phyloP scores from a whole-genome alignment of 2,113 vertebrate species.

The Reinhardtius hippoglossoides region DNA sequence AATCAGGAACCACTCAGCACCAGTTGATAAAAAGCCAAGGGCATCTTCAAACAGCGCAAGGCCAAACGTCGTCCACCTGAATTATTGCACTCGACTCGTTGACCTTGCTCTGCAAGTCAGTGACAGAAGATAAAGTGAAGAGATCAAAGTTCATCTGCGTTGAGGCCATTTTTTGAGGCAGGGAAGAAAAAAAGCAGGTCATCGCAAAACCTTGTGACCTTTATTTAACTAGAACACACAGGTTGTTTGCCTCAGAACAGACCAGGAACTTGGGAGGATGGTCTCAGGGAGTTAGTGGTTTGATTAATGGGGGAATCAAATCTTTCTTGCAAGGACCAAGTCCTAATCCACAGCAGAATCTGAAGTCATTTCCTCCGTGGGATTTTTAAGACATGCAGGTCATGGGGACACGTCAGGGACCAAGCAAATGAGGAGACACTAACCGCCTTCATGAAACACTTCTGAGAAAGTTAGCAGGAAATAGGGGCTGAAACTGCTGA shows the following conservation, averaged over 20 bases:
- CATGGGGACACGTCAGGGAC: not conserved
- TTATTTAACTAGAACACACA: not conserved
- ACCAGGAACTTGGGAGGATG: not conserved
- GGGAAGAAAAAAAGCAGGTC: not conserved
- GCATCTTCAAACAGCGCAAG: too few relatives aligned
- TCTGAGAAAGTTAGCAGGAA: conserved; percentile 13
- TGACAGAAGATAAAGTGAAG: too few relatives aligned
- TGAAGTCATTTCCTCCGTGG: not conserved
- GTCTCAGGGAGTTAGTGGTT: not conserved
- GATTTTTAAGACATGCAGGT: not conserved
- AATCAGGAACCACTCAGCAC: too few relatives aligned
- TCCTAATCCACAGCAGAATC: not conserved
- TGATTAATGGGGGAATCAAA: not conserved
- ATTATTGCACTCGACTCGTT: too few relatives aligned
- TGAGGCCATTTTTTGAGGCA: too few relatives aligned
- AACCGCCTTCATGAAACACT: not conserved
- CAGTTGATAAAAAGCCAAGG: too few relatives aligned
- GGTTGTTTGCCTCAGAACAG: too few relatives aligned
- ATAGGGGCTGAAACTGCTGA: not conserved
- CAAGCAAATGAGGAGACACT: not conserved
- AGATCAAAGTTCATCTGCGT: too few relatives aligned
- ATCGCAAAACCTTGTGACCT: not conserved
- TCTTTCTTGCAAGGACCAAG: not conserved
- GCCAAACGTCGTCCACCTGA: too few relatives aligned
- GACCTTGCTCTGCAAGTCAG: too few relatives aligned